A percentile compares a stretch with the other conserved stretches of the same genome.
phyloP scores from a whole-genome alignment of 1,140 invertebrate species.

The Nautilus pompilius region DNA sequence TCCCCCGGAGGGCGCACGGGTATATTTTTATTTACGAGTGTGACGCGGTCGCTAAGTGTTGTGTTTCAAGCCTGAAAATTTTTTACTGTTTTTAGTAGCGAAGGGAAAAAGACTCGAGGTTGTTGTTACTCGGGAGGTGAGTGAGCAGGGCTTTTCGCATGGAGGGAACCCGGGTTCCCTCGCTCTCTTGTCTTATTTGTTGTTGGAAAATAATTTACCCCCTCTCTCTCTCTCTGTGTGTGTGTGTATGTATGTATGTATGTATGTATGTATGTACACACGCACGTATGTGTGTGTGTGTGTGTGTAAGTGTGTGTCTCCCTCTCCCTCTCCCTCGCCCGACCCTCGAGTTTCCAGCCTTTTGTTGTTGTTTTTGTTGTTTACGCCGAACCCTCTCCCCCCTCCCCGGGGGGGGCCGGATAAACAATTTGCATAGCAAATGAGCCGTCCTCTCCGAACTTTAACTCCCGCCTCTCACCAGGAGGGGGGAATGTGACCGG shows the following conservation, averaged over 20 bases:
- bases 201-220: too few relatives aligned
- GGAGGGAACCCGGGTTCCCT: too few relatives aligned
- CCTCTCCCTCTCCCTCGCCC: neutral
- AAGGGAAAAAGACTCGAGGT: conserved; percentile 5
- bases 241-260: conserved; percentile 1
- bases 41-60: conserved; percentile 32
- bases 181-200: too few relatives aligned
- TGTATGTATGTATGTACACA: neutral
- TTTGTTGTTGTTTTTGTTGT: too few relatives aligned
- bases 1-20: conserved; percentile 28
- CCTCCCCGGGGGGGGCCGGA: too few relatives aligned
- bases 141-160: too few relatives aligned
- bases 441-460: too few relatives aligned
- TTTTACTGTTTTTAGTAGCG: conserved; percentile 17
- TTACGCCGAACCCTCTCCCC: conserved; percentile 9
- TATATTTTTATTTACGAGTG: conserved; percentile 44
- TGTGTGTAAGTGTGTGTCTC: neutral
- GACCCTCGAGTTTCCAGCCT: too few relatives aligned
- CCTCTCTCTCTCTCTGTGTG: neutral
- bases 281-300: neutral
- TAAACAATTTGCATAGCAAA: conserved; percentile 42
- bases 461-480: too few relatives aligned
- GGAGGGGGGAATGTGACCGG: too few relatives aligned
- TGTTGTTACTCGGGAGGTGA: too few relatives aligned
- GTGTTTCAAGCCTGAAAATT: conserved; percentile 31